Evolutionary conservation across 2,888 invertebrate species (phyloP).

Genomic region (Dysmachus trigonus): DNA sequence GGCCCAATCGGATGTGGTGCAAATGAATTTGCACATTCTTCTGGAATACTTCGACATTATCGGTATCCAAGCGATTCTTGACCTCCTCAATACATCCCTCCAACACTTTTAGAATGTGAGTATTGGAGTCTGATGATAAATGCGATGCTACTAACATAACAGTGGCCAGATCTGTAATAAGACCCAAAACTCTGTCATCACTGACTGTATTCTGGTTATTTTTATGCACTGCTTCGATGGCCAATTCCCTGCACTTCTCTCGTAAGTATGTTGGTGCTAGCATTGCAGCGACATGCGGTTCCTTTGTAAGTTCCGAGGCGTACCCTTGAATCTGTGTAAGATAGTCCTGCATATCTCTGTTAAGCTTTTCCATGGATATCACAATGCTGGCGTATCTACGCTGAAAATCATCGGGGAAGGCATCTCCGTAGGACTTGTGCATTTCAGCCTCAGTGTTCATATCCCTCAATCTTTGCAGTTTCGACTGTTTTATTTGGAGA

Average conservation of each 20-base stretch:
- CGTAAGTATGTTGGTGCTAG: slow-evolving; percentile 87
- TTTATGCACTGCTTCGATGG: slow-evolving; percentile 79
- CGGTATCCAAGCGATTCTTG: slow-evolving; percentile 78
- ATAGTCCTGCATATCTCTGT: slow-evolving; percentile 85
- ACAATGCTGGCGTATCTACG: slow-evolving; percentile 87
- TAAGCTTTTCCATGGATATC: slow-evolving; percentile 90
- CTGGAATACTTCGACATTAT: slow-evolving; percentile 82
- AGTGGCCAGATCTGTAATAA: slow-evolving; percentile 89
- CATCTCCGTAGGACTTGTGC: slow-evolving; percentile 79
- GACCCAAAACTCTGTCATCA: slow-evolving; percentile 72
- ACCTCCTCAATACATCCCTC: slow-evolving; percentile 93
- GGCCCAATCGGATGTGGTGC: slow-evolving; percentile 62
- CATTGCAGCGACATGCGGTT: slow-evolving; percentile 86
- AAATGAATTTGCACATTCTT: slow-evolving; percentile 91
- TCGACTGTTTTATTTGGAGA: slow-evolving; percentile 80
- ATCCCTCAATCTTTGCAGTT: slow-evolving; percentile 80
- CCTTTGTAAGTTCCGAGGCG: slow-evolving; percentile 87
- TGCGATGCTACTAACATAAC: slow-evolving; percentile 71
- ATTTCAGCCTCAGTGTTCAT: slow-evolving; percentile 93
- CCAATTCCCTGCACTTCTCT: slow-evolving; percentile 88
- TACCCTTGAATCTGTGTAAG: slow-evolving; percentile 85
- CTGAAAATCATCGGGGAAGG: slow-evolving; percentile 87
- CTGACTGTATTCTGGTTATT: slow-evolving; percentile 72
- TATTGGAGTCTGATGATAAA: slow-evolving; percentile 80
- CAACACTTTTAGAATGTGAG: slow-evolving; percentile 88